Evolutionary conservation across 2,113 vertebrate genomes (phyloP), one percentile per base, ranked within the genome.

Genomic region (Accipiter virgatus): DNA sequence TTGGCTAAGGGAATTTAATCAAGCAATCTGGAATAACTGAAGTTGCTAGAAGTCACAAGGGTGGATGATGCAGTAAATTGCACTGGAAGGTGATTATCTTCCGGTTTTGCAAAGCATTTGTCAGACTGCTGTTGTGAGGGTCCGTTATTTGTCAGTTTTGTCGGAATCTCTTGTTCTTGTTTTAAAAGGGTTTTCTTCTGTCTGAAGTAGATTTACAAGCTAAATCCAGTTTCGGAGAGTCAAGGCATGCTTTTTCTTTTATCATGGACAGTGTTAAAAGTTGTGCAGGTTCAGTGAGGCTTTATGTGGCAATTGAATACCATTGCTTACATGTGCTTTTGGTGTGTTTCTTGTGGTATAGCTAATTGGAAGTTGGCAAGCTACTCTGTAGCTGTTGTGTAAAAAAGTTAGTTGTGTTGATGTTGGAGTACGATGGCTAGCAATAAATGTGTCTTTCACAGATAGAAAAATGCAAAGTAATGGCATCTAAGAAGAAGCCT

Each of bases 401-500:
- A 31, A n/a, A 58, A 83, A 88, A 16, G 13, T 73, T 47, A 34
- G 32, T 63, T 81, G 34, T 45, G 23, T 77, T 59, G 66, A 26
- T 56, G 31, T 27, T 87, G 53, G 26, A 59, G 19, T 55, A 32
- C 5, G 31, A 16, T 59, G n/a, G 32, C 47, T 94, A 92, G 26
- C 27, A 50, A 27, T 87, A 29, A 79, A 77, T 1, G 0, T 78
- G 75, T 95, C 56, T 86, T 88, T 97, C 93, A 56, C 97, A 99
- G 99, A 99, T 99, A 81, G 99, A 99, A 92, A 99, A 99, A 97
- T 99, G 99, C 93, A 99, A 99, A 98, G 99, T 99, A 68, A 99
- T 99, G 99, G 99, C 99, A 1, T 99, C 99, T 47, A 99, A 99
- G 98, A 99, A 99, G 97, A 99, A 99, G 68, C 99, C 99, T 0